phyloP scores from a whole-genome alignment of 2,888 invertebrate genomes.

The Tetranychus piercei region DNA sequence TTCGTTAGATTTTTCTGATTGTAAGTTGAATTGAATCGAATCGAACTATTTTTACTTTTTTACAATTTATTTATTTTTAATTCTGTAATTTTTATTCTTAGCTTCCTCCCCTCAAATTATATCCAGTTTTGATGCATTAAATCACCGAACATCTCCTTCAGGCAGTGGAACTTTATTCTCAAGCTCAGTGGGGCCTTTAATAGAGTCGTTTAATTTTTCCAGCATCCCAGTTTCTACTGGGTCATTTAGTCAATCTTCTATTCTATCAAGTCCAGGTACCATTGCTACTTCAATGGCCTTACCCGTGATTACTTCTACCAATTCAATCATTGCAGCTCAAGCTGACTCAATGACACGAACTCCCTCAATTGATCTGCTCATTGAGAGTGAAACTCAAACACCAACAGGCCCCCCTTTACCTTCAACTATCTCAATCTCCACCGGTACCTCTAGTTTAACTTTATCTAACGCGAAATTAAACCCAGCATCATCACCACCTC shows the following conservation, averaged over 20 bases:
- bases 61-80: too few species aligned
- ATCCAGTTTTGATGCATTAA: background rate
- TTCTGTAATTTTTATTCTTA: too few species aligned
- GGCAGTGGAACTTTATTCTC: background rate
- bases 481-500: slow-evolving; percentile 13
- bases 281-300: background rate
- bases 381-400: slow-evolving; percentile 4
- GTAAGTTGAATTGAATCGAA: background rate
- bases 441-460: background rate
- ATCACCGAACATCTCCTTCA: background rate
- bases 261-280: background rate
- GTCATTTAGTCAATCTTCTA: slow-evolving; percentile 6
- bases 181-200: background rate
- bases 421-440: background rate
- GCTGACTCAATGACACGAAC: background rate
- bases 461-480: background rate
- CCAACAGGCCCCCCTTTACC: background rate
- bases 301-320: background rate
- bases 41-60: too few species aligned
- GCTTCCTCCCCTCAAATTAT: slow-evolving; percentile 3
- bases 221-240: background rate
- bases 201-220: slow-evolving; percentile 9
- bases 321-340: background rate
- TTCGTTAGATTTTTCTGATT: background rate
- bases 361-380: background rate